A percentile compares a stretch with the other conserved stretches of the same genome.
phyloP scores from a whole-genome alignment of 2,113 vertebrate genomes.

The Tricholaema leucomelas region DNA sequence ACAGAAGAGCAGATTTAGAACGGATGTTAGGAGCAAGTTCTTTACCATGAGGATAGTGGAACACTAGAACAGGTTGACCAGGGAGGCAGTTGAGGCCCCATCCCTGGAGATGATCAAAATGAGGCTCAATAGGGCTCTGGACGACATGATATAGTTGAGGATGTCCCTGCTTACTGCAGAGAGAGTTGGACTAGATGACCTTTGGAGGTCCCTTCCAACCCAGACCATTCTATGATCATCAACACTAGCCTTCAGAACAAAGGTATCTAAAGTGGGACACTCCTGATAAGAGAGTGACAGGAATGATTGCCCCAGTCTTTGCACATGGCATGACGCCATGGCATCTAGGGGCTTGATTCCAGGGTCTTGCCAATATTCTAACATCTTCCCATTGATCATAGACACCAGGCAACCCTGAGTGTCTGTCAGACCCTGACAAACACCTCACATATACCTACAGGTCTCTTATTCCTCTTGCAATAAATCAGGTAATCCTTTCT shows the following conservation, averaged over 20 bases:
- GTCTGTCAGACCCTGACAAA: neutral
- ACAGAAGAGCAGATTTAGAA: no score
- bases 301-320: neutral
- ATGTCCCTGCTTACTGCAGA: no score
- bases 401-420: neutral
- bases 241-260: neutral
- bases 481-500: conserved; percentile 6
- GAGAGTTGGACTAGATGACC: no score
- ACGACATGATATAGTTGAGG: no score
- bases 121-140: no score
- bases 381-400: neutral
- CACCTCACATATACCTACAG: neutral
- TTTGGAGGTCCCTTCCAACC: neutral
- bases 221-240: neutral
- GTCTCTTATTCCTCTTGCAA: conserved; percentile 27
- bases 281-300: neutral
- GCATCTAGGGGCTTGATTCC: neutral
- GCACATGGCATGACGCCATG: neutral
- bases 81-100: no score
- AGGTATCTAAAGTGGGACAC: neutral
- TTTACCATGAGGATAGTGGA: no score
- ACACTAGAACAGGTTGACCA: no score
- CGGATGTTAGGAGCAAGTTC: no score
- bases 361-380: neutral
- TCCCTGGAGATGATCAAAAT: no score